Percentiles rank a stretch among this genome's conserved stretches.
Evolutionary conservation across 2,888 invertebrate species (phyloP).

Genomic region (Synanthedon formicaeformis): DNA sequence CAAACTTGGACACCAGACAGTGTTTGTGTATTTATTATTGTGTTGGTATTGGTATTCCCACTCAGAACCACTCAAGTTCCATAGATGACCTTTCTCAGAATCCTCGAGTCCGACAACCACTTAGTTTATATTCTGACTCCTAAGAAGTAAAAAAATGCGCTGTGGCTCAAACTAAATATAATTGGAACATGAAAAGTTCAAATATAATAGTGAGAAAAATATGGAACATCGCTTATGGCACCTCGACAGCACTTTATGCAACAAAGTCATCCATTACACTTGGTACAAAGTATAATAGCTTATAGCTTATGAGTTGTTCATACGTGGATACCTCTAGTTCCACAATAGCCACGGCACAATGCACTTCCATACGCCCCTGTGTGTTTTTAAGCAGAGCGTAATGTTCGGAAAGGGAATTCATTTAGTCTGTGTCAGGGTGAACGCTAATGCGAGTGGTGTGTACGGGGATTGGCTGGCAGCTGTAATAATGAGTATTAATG

Average conservation of each 20-base stretch:
- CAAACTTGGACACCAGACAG: too few species aligned
- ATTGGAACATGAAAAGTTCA: neutral
- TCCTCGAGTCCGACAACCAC: too few species aligned
- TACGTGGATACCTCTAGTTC: conserved; percentile 15
- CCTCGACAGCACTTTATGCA: conserved; percentile 25
- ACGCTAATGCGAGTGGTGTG: conserved; percentile 14
- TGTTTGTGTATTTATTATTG: too few species aligned
- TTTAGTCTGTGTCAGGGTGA: conserved; percentile 14
- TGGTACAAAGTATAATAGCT: neutral
- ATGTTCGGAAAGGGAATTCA: neutral
- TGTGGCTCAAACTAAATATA: too few species aligned
- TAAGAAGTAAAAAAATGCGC: too few species aligned
- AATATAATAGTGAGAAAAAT: conserved; percentile 1
- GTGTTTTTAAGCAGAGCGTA: neutral
- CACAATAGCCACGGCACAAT: conserved; percentile 13
- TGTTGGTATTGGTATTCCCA: too few species aligned
- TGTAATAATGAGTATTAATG: conserved; percentile 32
- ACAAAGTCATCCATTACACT: conserved; percentile 29
- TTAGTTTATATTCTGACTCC: too few species aligned
- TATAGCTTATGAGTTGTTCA: conserved; percentile 17
- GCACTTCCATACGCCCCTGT: neutral
- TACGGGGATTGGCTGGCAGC: neutral
- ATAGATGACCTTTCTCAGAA: too few species aligned
- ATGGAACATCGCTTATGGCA: conserved; percentile 28
- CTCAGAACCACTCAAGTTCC: too few species aligned